Evolutionary conservation across 2,797 vertebrate species (phyloP), one percentile per base, ranked within the genome.

Genomic region (Xenopus petersii): DNA sequence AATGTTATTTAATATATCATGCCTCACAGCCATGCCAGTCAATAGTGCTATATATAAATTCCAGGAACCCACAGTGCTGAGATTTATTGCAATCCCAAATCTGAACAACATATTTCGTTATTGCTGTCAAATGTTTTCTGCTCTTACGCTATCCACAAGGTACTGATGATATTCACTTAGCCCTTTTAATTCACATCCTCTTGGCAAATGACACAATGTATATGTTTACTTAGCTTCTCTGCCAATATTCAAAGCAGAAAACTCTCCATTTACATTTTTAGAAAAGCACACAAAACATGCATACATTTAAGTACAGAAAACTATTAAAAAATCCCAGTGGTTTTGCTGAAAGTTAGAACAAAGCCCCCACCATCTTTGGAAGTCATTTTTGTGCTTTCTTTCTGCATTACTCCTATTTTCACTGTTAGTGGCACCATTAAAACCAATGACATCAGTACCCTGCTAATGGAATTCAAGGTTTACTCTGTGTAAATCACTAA

Each of bases 1-100:
- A 78, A 73, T 73, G 76, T 74, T 79, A 70, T 79, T 79, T 73
- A 79, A 70, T 79, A 70, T 74, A 74, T 73, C 76, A 74, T 74
- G 59, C 61, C 61, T 79, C 66, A 70, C 70, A 79, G 69, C 15
- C 76, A 79, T 79, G 67, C 76, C 76, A 79, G 71, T 54, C 76
- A 70, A 79, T 13, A 64, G 17, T 69, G 63, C 61, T 56, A 33
- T 65, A 70, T 70, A 65, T 67, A 79, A 78, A 79, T 79, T 79
- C 76, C 71, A 74, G 71, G 71, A 79, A 79, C 76, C 76, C 67
- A 24, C 61, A 79, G 61, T 67, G 68, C 46, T 58, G 66, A 73
- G 71, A 69, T 58, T 73, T 70, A 47, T 70, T 33, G 6, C 17
- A 42, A 47, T 48, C 66, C 51, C 65, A 60, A 65, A 70, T 70